Conservation (phyloP, 2,113 vertebrate species). For the Cricetomys ansorgei region DNA sequence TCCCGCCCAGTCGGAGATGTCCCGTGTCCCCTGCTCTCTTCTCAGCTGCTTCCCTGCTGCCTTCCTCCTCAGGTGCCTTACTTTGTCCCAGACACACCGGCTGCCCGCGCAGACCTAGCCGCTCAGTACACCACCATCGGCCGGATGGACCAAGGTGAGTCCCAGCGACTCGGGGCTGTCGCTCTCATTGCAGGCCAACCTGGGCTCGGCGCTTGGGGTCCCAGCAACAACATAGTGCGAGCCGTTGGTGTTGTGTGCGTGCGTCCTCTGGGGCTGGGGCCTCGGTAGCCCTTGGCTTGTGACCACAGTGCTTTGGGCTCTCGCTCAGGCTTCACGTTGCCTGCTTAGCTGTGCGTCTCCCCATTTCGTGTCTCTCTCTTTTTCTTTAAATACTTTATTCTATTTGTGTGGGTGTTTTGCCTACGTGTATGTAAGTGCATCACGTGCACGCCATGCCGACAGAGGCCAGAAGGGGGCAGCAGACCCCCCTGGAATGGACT, state of each 20-base stretch:
- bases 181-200: fast-evolving
- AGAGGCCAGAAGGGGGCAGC: neutral
- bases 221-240: neutral
- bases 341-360: neutral
- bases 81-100: slow-evolving; percentile 94
- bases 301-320: fast-evolving
- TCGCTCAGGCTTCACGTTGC: fast-evolving
- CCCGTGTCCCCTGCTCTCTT: fast-evolving
- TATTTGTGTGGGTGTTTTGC: neutral
- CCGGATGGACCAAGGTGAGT: slow-evolving; percentile 95
- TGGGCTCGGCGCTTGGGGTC: neutral
- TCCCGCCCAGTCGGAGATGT: neutral
- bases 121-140: slow-evolving; percentile 97
- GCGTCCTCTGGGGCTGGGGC: neutral
- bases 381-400: neutral
- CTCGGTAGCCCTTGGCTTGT: fast-evolving
- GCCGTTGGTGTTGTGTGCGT: neutral
- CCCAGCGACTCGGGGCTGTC: fast-evolving
- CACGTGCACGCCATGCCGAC: no score
- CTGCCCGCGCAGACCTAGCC: slow-evolving; percentile 92
- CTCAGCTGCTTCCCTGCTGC: neutral
- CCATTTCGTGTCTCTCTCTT: no score
- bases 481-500: neutral
- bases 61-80: slow-evolving; percentile 89
- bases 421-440: neutral